Evolutionary conservation across 2,113 vertebrate genomes (phyloP), one percentile per base, ranked within the genome.

Genomic region (Murina feae): DNA sequence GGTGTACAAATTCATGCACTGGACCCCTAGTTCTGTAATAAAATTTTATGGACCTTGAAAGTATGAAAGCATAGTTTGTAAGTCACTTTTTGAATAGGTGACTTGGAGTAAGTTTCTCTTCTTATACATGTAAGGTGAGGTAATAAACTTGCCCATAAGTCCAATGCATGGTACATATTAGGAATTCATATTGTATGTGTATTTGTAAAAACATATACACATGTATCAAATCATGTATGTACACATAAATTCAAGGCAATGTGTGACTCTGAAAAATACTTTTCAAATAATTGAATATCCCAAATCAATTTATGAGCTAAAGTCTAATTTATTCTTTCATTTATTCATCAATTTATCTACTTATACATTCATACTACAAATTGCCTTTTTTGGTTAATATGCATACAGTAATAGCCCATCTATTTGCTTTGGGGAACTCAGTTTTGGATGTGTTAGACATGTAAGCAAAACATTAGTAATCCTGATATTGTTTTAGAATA

Each of bases 11-110:
- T 49, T 49, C 47, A 3, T 49, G 47, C 47, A 14, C 47, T 49
- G 13, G 13, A 14, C 12, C 47, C 12, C 47, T 49, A 49, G 13
- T 42, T 86, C 13, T 69, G 1, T 58, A 85, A 49, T 81, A 85
- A 94, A 96, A 92, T 81, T 44, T 25, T 28, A 84, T 18, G 71
- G 51, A 7, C 18, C 20, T 90, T 21, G 9, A 81, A 53, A 68
- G 72, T 68, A 39, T 17, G 4, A 23, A 78, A 47, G 65, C n/a
- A 35, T 32, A 76, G 14, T 17, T 60, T 63, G 4, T 9, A 55
- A 65, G 2, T 80, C 6, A 16, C 17, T 49, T 96, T 88, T 93
- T 1, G 20, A 11, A 2, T 32, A 3, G 30, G 9, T 71, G 9
- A 71, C 21, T 35, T 86, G 2, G 2, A 74, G 10, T 80, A 71